These are phyloP conservation scores for Heliconius congener DNA, from an alignment of 1,140 invertebrate genomes.

Conservation along the genomic window DNA sequence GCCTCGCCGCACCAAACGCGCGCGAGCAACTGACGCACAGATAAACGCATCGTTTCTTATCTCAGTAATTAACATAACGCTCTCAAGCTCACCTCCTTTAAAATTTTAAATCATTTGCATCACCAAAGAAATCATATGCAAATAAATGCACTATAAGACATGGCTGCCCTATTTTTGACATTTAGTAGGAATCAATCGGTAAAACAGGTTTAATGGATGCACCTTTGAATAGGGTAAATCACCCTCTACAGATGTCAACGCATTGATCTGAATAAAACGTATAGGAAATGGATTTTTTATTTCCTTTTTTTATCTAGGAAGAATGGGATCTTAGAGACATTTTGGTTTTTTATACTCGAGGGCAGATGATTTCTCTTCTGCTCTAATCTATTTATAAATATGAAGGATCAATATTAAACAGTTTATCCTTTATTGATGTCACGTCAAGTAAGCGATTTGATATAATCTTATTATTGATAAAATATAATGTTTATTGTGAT, in stretches of 20 bases:
- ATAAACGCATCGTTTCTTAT: conserved; percentile 70
- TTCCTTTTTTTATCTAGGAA: conserved; percentile 40
- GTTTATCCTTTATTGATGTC: conserved; percentile 10
- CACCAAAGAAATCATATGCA: conserved; percentile 72
- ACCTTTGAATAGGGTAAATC: conserved; percentile 62
- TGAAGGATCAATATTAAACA: conserved; percentile 13
- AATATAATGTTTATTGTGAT: neutral
- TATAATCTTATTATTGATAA: conserved; percentile 9
- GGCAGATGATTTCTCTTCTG: neutral
- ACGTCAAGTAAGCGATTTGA: neutral
- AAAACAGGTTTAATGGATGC: conserved; percentile 75
- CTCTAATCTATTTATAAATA: conserved; percentile 14
- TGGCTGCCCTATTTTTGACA: conserved; percentile 60
- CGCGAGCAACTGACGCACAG: conserved; percentile 71
- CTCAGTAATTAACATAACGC: conserved; percentile 72
- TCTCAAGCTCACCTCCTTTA: conserved; percentile 66
- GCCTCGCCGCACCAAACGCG: conserved; percentile 60
- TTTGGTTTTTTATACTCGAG: conserved; percentile 11
- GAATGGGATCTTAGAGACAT: conserved; percentile 25
- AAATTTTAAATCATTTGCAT: conserved; percentile 68
- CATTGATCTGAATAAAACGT: conserved; percentile 59
- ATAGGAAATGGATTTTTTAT: conserved; percentile 74
- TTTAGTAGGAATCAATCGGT: conserved; percentile 74
- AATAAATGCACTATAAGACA: conserved; percentile 52
- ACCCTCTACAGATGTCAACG: conserved; percentile 71